These are phyloP conservation scores for Rhaphigaster nebulosa DNA, from an alignment of 2,888 invertebrate species.

Conservation along the genomic window DNA sequence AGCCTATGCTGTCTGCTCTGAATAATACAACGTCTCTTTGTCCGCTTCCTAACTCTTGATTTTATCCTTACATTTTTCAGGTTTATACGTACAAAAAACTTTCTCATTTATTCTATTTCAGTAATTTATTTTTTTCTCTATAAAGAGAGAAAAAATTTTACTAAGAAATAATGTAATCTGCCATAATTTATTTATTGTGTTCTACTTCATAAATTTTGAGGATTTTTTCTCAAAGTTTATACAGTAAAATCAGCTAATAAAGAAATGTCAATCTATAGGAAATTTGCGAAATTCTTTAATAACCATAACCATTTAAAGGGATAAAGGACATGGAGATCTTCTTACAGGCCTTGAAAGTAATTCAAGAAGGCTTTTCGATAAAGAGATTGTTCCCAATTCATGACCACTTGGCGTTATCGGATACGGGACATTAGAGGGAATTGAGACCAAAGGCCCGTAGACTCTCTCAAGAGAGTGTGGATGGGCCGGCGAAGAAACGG, in stretches of 20 bases:
- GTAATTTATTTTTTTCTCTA: no score
- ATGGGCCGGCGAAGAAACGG: background rate
- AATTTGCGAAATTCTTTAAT: background rate
- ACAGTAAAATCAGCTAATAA: no score
- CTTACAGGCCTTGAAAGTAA: background rate
- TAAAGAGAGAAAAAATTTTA: no score
- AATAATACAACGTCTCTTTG: background rate
- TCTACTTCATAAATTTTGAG: no score
- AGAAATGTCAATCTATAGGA: no score
- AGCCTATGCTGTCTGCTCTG: background rate
- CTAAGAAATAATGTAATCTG: no score
- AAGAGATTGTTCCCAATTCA: background rate
- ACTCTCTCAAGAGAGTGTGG: slow-evolving; percentile 17
- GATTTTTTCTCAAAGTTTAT: no score
- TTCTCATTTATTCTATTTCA: background rate
- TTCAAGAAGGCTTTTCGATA: background rate
- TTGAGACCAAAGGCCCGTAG: background rate
- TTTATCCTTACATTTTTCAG: background rate
- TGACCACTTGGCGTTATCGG: slow-evolving; percentile 10
- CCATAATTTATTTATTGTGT: no score
- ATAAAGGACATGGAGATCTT: background rate
- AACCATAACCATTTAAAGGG: background rate
- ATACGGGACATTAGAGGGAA: slow-evolving; percentile 10
- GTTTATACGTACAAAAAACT: background rate
- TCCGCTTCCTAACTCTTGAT: background rate